Evolutionary conservation across 2,113 vertebrate genomes (phyloP), one percentile per base, ranked within the genome.

Genomic region (Ceratotherium simum): DNA sequence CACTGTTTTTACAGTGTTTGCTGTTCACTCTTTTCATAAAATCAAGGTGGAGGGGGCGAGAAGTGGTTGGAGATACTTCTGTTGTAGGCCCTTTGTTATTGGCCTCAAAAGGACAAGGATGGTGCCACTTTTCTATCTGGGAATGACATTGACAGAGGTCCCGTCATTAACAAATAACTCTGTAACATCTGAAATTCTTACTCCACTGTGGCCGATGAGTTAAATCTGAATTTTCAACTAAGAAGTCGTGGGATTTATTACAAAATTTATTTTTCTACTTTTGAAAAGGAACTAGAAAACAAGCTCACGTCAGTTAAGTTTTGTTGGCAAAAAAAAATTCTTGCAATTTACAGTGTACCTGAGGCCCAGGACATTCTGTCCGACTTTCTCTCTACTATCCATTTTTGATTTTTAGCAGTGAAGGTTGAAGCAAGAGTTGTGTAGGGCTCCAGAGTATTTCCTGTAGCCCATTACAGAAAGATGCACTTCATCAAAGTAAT

Each of bases 1-100:
- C 17, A 25, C 17, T 42, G 21, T 79, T 78, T 56, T 94, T 62
- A 36, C 5, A 36, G n/a, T n/a, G n/a, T n/a, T n/a, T n/a, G n/a
- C n/a, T n/a, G n/a, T n/a, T n/a, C n/a, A n/a, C n/a, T 58, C n/a
- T 84, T 95, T 92, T 56, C 14, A 56, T 91, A 76, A 91, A 84
- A 48, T 67, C 69, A 65, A n/a, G 46, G 42, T 65, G 39, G 81
- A 90, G 65, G 29, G 10, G 48, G 18, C 17, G 6, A 67, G 33
- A 92, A 73, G 2, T 91, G 76, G 1, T 85, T 78, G 33, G 20
- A 46, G 78, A 27, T 93, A 29, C 31, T 75, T 97, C 51, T 62
- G 21, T 29, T 10, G 14, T 70, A 48, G 56, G 65, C 21, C 36
- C 39, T 83, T 92, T 83, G 75, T 80, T 82, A 58, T 14, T 87